phyloP scores from a whole-genome alignment of 2,113 vertebrate species.

The Onychorhynchus coronatus region DNA sequence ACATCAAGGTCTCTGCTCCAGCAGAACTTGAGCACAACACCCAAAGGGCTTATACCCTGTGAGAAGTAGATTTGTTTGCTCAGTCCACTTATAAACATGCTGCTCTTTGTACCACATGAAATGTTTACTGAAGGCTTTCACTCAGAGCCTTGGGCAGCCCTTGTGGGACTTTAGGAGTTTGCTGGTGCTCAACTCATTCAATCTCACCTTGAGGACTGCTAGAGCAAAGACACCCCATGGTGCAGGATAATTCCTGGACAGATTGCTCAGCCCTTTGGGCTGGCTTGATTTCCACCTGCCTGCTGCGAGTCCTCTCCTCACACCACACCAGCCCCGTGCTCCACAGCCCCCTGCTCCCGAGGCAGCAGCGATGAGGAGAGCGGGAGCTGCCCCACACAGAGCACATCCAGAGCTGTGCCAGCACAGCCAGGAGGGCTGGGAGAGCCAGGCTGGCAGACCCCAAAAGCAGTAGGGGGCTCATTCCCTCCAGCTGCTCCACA shows the following conservation, averaged over 20 bases:
- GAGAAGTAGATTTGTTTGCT: slow-evolving; percentile 17
- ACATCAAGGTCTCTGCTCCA: slow-evolving; percentile 23
- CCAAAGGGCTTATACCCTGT: not conserved
- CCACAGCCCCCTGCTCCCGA: not conserved
- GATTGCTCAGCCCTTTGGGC: not conserved
- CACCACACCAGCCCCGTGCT: not conserved
- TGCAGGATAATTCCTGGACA: not conserved
- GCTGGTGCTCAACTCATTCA: not conserved
- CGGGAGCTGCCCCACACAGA: not conserved
- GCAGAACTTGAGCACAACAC: not conserved
- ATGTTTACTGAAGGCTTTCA: not conserved
- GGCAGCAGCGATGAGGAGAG: accelerated
- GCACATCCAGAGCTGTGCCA: not conserved
- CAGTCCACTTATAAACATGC: not conserved
- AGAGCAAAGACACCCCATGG: not conserved
- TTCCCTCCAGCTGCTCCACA: not conserved
- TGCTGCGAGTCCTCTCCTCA: not conserved
- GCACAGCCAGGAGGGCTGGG: not conserved
- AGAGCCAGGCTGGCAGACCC: not conserved
- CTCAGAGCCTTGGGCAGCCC: not conserved
- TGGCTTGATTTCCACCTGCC: not conserved
- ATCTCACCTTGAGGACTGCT: not conserved
- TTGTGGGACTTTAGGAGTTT: not conserved
- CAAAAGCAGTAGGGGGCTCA: not conserved
- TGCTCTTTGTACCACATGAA: not conserved